Conservation (phyloP, 1,140 invertebrate species). For the Panulirus ornatus region DNA sequence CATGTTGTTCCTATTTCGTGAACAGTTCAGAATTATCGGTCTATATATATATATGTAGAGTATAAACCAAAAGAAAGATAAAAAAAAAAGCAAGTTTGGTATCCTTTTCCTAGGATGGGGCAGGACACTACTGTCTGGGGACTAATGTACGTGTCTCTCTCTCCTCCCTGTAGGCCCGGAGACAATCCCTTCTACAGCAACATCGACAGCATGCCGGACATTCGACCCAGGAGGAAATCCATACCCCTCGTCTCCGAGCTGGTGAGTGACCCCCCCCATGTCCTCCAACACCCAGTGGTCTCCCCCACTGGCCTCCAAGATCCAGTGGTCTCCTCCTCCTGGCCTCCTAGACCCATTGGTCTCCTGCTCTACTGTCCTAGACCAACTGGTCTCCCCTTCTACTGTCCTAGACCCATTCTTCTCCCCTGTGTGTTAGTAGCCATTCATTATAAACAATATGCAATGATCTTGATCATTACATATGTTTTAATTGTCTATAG, state of each 20-base stretch:
- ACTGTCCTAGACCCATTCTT: too few species aligned
- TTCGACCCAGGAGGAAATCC: slow-evolving; percentile 95
- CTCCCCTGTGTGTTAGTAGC: too few species aligned
- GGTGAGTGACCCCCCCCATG: slow-evolving; percentile 91
- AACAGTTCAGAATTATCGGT: not conserved
- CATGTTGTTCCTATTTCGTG: slow-evolving; percentile 10
- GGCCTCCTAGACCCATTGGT: too few species aligned
- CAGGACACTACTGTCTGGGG: not conserved
- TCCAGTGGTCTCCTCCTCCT: too few species aligned
- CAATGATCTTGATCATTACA: too few species aligned
- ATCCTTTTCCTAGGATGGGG: not conserved
- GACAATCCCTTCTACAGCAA: slow-evolving; percentile 99
- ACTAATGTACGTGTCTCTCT: slow-evolving; percentile 6
- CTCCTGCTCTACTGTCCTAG: too few species aligned
- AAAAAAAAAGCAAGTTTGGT: not conserved
- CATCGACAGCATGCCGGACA: slow-evolving; percentile 99
- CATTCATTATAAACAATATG: too few species aligned
- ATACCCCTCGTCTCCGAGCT: slow-evolving; percentile 99
- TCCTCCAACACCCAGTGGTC: too few species aligned
- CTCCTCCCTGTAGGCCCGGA: slow-evolving; percentile 77
- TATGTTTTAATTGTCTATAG: too few species aligned
- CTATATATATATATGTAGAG: not conserved
- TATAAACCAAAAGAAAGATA: not conserved
- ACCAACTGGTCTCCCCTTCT: too few species aligned
- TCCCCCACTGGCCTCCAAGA: too few species aligned